phyloP scores from a whole-genome alignment of 2,113 vertebrate genomes.

The Cygnus atratus region DNA sequence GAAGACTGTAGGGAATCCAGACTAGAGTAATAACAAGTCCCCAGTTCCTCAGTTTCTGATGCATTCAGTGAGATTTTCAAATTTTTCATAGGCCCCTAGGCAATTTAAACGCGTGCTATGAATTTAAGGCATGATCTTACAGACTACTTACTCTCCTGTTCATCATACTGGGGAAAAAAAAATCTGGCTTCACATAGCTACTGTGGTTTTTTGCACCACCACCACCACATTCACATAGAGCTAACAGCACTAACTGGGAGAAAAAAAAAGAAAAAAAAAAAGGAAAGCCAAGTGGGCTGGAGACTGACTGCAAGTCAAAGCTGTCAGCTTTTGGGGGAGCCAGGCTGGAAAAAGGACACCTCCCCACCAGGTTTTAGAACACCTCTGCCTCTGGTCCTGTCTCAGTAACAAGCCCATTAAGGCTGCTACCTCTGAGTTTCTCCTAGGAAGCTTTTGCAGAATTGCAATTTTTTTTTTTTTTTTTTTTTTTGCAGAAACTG shows the following conservation, averaged over 20 bases:
- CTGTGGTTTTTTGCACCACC: background rate
- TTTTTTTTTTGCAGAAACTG: background rate
- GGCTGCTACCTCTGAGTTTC: background rate
- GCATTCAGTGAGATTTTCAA: background rate
- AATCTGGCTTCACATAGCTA: background rate
- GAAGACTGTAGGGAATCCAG: background rate
- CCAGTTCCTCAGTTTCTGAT: background rate
- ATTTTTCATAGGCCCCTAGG: background rate
- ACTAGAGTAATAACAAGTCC: background rate
- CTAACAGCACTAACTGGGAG: background rate
- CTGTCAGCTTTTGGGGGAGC: background rate
- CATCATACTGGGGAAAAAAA: background rate
- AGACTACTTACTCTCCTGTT: background rate
- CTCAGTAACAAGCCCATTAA: background rate
- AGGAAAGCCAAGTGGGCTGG: background rate
- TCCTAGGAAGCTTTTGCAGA: background rate
- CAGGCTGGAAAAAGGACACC: fast-evolving
- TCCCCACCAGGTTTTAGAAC: background rate
- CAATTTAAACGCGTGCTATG: background rate
- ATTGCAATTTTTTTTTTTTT: background rate
- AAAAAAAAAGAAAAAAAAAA: background rate
- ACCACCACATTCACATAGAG: background rate
- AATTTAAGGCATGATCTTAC: background rate
- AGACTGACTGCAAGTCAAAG: background rate
- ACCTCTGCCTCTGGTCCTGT: background rate